These are phyloP conservation scores for Plebejus anna DNA, from an alignment of 2,888 invertebrate species.

Conservation along the genomic window DNA sequence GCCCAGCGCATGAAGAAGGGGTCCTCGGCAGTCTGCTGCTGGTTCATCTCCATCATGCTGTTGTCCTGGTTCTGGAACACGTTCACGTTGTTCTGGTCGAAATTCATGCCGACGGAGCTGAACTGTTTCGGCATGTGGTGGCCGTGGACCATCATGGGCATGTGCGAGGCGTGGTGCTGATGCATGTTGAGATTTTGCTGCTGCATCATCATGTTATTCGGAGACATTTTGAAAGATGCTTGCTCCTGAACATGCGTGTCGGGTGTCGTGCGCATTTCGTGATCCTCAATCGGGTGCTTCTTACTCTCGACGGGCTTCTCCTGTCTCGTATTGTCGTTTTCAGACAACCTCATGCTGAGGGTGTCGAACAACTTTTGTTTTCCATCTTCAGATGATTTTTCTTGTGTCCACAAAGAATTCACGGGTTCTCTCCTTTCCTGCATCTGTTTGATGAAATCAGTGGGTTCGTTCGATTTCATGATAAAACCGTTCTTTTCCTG, in stretches of 20 bases:
- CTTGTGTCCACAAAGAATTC: background rate
- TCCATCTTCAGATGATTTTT: constrained; percentile 18
- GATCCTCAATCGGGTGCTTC: background rate
- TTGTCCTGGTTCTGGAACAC: constrained; percentile 24
- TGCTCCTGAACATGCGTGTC: constrained; percentile 13
- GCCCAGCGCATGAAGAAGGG: constrained; percentile 28
- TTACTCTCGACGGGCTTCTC: background rate
- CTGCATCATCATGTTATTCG: constrained; percentile 21
- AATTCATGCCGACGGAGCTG: constrained; percentile 7
- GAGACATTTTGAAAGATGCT: constrained; percentile 25
- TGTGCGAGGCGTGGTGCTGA: constrained; percentile 4
- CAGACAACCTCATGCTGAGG: constrained; percentile 12
- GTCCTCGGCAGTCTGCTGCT: constrained; percentile 25
- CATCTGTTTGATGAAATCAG: background rate
- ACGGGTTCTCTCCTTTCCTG: background rate
- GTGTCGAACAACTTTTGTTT: constrained; percentile 22
- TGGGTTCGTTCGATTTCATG: constrained; percentile 17
- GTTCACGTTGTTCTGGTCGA: constrained; percentile 26
- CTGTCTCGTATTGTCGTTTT: constrained; percentile 10
- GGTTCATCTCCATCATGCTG: constrained; percentile 21
- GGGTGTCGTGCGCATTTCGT: background rate
- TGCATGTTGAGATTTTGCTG: constrained; percentile 15
- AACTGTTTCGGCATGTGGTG: constrained; percentile 24
- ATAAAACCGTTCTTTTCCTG: background rate
- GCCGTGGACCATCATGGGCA: constrained; percentile 4